Percentiles rank a stretch among this genome's conserved stretches.
phyloP scores from a whole-genome alignment of 2,888 invertebrate genomes.

The Linnaemya tessellans region DNA sequence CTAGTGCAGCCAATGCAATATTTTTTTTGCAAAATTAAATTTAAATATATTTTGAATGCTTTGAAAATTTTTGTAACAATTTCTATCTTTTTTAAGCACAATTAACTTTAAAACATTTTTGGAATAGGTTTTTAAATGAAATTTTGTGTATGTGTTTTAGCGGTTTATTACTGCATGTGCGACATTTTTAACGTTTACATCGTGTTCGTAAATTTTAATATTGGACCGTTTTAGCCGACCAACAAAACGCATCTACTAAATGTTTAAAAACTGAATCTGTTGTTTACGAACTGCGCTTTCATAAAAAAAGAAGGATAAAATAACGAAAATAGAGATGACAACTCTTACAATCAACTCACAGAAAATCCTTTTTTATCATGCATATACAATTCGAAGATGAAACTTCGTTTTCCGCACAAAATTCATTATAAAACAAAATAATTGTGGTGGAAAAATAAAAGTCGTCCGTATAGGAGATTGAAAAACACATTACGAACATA shows the following conservation, averaged over 20 bases:
- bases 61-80: neutral
- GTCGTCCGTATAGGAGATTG: neutral
- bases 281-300: conserved; percentile 73
- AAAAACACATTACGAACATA: conserved; percentile 31
- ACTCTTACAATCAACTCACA: conserved; percentile 9
- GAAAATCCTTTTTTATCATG: conserved; percentile 32
- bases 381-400: conserved; percentile 63
- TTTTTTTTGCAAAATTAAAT: conserved; percentile 5
- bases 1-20: neutral
- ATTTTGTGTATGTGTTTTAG: conserved; percentile 10
- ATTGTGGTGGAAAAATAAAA: conserved; percentile 9
- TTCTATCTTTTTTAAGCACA: neutral
- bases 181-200: neutral
- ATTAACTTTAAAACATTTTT: neutral
- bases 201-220: conserved; percentile 9
- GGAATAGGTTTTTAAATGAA: neutral
- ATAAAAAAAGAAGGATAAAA: conserved; percentile 18
- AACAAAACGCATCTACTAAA: conserved; percentile 74
- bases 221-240: conserved; percentile 71
- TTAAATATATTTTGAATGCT: neutral
- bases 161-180: conserved; percentile 20
- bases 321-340: conserved; percentile 15
- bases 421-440: conserved; percentile 30
- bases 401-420: conserved; percentile 47
- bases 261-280: conserved; percentile 60